Evolutionary conservation across 30 jellyfish, hydroid and myxozoan species (phyloP).

Genomic region (Cassiopea andromeda): DNA sequence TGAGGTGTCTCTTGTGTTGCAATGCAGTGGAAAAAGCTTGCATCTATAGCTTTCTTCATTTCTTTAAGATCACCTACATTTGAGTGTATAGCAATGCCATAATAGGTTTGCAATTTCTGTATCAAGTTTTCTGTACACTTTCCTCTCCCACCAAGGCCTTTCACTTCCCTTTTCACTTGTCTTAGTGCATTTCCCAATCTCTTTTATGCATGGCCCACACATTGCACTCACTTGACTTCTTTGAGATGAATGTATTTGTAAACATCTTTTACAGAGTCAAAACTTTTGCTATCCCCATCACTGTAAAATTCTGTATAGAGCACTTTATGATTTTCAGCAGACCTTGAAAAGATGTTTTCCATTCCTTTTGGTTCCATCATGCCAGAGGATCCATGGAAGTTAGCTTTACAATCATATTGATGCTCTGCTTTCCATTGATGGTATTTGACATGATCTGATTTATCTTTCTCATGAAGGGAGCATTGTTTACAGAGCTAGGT

Average conservation of each 20-base stretch:
- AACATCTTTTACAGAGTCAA: slow-evolving; percentile 14
- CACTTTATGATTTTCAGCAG: neutral
- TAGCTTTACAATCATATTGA: neutral
- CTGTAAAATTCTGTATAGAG: neutral
- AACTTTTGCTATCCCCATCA: slow-evolving; percentile 75
- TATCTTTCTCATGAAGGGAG: neutral
- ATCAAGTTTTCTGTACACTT: slow-evolving; percentile 37
- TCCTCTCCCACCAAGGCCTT: slow-evolving; percentile 62
- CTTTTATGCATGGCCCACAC: slow-evolving; percentile 43
- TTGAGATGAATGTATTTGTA: slow-evolving; percentile 10
- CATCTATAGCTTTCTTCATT: slow-evolving; percentile 33
- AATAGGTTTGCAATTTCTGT: slow-evolving; percentile 33
- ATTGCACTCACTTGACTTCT: slow-evolving; percentile 42
- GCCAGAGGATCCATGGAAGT: neutral
- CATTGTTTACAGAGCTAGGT: neutral
- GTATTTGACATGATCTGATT: neutral
- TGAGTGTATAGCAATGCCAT: slow-evolving; percentile 15
- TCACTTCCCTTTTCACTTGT: slow-evolving; percentile 34
- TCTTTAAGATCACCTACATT: slow-evolving; percentile 53
- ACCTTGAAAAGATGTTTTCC: neutral
- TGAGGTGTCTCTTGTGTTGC: slow-evolving; percentile 43
- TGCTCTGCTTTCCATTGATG: neutral
- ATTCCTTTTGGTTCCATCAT: neutral
- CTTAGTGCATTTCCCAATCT: slow-evolving; percentile 12
- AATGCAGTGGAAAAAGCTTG: slow-evolving; percentile 54